Evolutionary conservation across 2,797 vertebrate genomes (phyloP).

Genomic region (Parauchenoglanis punctatus): DNA sequence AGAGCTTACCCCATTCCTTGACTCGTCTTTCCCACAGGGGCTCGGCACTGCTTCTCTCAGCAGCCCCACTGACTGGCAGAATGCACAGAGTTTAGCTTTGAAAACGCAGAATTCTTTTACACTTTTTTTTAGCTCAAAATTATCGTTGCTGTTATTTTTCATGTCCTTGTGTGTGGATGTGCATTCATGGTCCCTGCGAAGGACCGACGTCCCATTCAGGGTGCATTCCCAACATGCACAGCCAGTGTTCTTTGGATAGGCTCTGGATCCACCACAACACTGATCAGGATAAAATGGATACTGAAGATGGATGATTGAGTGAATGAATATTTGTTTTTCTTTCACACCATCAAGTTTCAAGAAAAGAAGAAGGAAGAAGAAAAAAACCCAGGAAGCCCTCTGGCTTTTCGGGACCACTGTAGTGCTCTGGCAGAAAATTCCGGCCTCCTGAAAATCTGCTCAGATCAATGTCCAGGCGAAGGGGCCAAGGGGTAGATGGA

Average conservation of each 20-base stretch:
- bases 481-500: conserved; percentile 55
- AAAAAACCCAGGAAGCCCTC: conserved; percentile 29
- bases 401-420: conserved; percentile 57
- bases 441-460: conserved; percentile 61
- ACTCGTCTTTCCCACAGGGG: conserved; percentile 70
- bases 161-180: neutral
- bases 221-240: neutral
- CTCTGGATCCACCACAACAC: neutral
- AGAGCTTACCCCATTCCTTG: conserved; percentile 70
- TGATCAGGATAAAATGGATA: neutral
- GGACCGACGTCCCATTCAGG: neutral
- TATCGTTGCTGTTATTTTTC: neutral
- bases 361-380: conserved; percentile 20
- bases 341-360: neutral
- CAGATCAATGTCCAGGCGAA: conserved; percentile 41
- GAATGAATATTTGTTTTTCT: neutral
- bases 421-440: conserved; percentile 54
- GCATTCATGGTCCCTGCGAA: too few species aligned
- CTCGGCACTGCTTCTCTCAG: conserved; percentile 60
- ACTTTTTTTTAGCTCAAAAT: neutral
- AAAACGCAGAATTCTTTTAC: neutral
- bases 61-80: conserved; percentile 52
- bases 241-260: neutral
- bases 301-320: neutral
- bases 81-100: neutral